phyloP scores from a whole-genome alignment of 2,113 vertebrate genomes.

The Sarotherodon lohbergeri region DNA sequence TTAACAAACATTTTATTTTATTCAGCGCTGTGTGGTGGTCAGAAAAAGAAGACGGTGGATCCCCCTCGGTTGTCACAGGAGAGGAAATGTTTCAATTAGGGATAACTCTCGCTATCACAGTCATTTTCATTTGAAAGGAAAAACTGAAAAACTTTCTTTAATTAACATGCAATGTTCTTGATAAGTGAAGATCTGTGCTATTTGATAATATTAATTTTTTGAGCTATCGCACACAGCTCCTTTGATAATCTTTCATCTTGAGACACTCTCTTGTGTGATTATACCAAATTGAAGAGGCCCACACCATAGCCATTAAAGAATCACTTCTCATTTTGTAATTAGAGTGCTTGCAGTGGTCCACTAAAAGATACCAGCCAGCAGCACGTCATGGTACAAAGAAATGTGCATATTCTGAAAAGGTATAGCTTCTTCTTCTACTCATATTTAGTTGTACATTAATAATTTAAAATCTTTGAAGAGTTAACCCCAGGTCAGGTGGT shows the following conservation, averaged over 20 bases:
- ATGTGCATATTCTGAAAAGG: neutral
- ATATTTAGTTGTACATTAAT: neutral
- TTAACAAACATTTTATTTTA: neutral
- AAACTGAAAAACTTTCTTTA: slow-evolving; percentile 37
- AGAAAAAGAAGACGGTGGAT: neutral
- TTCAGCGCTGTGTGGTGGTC: neutral
- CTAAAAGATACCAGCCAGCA: slow-evolving; percentile 1
- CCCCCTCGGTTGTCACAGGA: neutral
- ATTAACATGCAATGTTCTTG: slow-evolving; percentile 58
- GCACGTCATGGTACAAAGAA: neutral
- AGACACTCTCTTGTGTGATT: slow-evolving; percentile 65
- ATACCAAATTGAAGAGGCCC: slow-evolving; percentile 68
- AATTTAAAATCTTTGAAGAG: neutral
- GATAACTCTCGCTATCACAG: slow-evolving; percentile 13
- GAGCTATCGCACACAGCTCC: slow-evolving; percentile 47
- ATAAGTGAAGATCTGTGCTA: slow-evolving; percentile 62
- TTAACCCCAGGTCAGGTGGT: neutral
- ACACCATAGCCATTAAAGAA: slow-evolving; percentile 66
- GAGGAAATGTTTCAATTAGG: slow-evolving; percentile 21
- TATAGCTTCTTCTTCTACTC: neutral
- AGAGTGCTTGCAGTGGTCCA: slow-evolving; percentile 46
- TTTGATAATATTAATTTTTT: slow-evolving; percentile 65
- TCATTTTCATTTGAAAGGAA: slow-evolving; percentile 32
- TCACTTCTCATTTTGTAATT: slow-evolving; percentile 67
- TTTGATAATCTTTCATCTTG: slow-evolving; percentile 71